phyloP scores from a whole-genome alignment of 2,888 invertebrate genomes.

The Drosophila helvetica region DNA sequence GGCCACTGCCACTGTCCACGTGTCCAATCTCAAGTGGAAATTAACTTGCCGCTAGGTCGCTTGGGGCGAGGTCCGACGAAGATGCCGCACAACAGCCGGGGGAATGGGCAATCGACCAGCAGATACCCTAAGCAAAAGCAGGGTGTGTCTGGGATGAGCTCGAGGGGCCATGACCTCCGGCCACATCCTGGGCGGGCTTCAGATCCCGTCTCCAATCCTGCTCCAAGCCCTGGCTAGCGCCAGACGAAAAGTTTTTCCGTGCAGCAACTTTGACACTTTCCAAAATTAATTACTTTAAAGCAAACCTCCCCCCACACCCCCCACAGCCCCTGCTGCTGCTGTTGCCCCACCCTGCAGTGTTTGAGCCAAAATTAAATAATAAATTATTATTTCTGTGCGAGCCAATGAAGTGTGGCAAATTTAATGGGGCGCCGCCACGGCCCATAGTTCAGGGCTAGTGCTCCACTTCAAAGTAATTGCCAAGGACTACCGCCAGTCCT shows the following conservation, averaged over 20 bases:
- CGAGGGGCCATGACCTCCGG: slow-evolving; percentile 24
- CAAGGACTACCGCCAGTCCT: slow-evolving; percentile 26
- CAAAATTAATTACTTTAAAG: slow-evolving; percentile 77
- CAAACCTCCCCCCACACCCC: slow-evolving; percentile 42
- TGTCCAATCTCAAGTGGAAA: slow-evolving; percentile 33
- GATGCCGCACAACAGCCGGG: background rate
- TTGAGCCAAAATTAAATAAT: slow-evolving; percentile 70
- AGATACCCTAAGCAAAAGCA: slow-evolving; percentile 17
- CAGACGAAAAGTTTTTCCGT: slow-evolving; percentile 53
- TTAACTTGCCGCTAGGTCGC: slow-evolving; percentile 35
- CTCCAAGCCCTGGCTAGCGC: slow-evolving; percentile 21
- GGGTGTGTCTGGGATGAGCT: slow-evolving; percentile 16
- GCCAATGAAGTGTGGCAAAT: slow-evolving; percentile 78
- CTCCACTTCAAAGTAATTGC: slow-evolving; percentile 76
- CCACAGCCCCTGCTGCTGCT: background rate
- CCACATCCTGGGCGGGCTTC: slow-evolving; percentile 34
- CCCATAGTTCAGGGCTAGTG: slow-evolving; percentile 68
- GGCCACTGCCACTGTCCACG: slow-evolving; percentile 27
- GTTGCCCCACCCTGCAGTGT: slow-evolving; percentile 7
- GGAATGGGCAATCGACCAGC: slow-evolving; percentile 5
- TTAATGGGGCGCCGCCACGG: slow-evolving; percentile 64
- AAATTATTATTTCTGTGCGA: slow-evolving; percentile 73
- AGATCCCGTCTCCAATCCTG: slow-evolving; percentile 7
- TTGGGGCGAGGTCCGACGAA: slow-evolving; percentile 30
- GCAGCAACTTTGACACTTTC: slow-evolving; percentile 73